Conservation (phyloP, 2,113 vertebrate species). For the Cyphomyrus discorhynchus region DNA sequence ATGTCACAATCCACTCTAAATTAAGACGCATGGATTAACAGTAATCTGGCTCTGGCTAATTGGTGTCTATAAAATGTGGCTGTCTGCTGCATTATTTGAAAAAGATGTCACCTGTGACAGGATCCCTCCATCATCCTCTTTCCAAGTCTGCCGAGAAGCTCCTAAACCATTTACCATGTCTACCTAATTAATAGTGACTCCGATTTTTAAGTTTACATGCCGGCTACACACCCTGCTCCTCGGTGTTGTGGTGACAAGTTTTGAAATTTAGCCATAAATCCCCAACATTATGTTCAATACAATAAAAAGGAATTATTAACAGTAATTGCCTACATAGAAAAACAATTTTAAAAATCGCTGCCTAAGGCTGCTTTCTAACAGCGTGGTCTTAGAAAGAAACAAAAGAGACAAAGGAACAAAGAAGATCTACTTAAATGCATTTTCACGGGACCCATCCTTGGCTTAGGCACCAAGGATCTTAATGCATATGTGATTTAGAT, state of each 20-base stretch:
- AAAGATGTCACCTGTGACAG: background rate
- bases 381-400: background rate
- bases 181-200: background rate
- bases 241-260: background rate
- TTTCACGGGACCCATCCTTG: background rate
- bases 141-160: background rate
- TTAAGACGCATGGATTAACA: background rate
- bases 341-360: background rate
- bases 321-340: background rate
- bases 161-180: background rate
- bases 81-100: background rate
- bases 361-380: background rate
- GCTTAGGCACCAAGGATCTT: background rate
- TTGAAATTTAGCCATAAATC: background rate
- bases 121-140: background rate
- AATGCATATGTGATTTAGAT: background rate
- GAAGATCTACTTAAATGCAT: background rate
- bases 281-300: background rate
- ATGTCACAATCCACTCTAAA: background rate
- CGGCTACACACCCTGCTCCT: background rate
- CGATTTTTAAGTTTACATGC: background rate
- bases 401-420: slow-evolving; percentile 1
- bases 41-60: background rate
- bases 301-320: background rate
- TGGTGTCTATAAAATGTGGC: background rate